Conservation (phyloP, 2,797 vertebrate species). For the Clamator glandarius region DNA sequence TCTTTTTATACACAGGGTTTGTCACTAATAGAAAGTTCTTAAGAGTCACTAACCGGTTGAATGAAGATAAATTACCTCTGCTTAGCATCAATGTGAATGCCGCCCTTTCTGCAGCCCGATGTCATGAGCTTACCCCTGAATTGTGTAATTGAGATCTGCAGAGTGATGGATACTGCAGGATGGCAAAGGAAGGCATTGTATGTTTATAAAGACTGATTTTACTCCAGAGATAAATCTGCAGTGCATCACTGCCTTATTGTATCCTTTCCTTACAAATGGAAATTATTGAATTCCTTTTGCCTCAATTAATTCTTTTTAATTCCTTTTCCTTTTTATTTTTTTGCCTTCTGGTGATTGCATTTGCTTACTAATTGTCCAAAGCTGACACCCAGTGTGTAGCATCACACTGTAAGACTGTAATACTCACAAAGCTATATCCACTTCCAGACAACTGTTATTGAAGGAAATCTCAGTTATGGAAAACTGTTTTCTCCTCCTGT, state of each 20-base stretch:
- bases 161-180: background rate
- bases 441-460: background rate
- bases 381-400: conserved; percentile 42
- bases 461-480: background rate
- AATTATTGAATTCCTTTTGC: conserved; percentile 69
- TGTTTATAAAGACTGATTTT: conserved; percentile 34
- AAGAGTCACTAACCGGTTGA: background rate
- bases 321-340: background rate
- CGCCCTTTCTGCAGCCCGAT: background rate
- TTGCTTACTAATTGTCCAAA: conserved; percentile 47
- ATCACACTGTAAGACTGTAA: background rate
- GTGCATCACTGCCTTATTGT: conserved; percentile 55
- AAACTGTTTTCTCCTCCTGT: background rate
- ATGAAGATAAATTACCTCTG: conserved; percentile 35
- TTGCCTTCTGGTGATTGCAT: conserved; percentile 24
- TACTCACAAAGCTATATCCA: background rate
- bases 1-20: background rate
- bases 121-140: conserved; percentile 11
- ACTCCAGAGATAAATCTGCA: conserved; percentile 42
- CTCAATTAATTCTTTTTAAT: conserved; percentile 68
- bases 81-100: background rate
- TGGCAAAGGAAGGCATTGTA: conserved; percentile 15
- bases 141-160: background rate
- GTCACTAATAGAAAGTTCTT: background rate
- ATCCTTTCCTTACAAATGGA: conserved; percentile 64